These are phyloP conservation scores for Stylophora pistillata DNA, from an alignment of 64 coral and sea anemone genomes.

Conservation along the genomic window DNA sequence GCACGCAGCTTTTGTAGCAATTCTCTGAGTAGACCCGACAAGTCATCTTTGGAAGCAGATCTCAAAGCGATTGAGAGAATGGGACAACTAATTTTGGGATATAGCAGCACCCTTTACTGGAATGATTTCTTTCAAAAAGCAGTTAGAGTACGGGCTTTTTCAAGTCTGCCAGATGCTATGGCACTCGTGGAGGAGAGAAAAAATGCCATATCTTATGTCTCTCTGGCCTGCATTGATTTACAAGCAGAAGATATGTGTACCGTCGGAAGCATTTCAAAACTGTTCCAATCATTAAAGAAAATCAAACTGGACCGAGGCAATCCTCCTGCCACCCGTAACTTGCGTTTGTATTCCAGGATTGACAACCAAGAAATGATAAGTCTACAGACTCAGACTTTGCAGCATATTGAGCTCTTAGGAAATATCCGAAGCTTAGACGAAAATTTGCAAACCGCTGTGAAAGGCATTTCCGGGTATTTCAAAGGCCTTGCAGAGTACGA, in stretches of 20 bases:
- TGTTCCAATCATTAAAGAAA: constrained; percentile 7
- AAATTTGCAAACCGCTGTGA: constrained; percentile 13
- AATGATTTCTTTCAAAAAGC: constrained; percentile 15
- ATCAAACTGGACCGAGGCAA: not conserved
- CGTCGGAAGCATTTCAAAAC: constrained; percentile 35
- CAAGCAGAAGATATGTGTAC: constrained; percentile 39
- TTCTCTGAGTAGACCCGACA: constrained; percentile 9
- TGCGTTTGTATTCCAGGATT: constrained; percentile 29
- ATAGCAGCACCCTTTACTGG: constrained; percentile 31
- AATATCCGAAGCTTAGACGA: constrained; percentile 22
- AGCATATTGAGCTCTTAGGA: not conserved
- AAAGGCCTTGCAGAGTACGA: constrained; percentile 53
- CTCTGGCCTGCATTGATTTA: constrained; percentile 32
- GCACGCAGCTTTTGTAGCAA: constrained; percentile 30
- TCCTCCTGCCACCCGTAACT: not conserved
- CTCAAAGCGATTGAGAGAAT: constrained; percentile 18
- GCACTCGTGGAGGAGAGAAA: constrained; percentile 1
- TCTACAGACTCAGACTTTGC: not conserved
- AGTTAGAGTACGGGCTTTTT: not conserved
- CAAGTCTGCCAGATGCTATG: not conserved
- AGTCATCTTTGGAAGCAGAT: not conserved
- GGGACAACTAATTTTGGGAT: constrained; percentile 20
- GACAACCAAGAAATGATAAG: constrained; percentile 6
- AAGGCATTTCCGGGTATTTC: constrained; percentile 36
- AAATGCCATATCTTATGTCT: not conserved